Base-by-base conservation (phyloP, 2,888 invertebrate species). In the Actias luna region DNA sequence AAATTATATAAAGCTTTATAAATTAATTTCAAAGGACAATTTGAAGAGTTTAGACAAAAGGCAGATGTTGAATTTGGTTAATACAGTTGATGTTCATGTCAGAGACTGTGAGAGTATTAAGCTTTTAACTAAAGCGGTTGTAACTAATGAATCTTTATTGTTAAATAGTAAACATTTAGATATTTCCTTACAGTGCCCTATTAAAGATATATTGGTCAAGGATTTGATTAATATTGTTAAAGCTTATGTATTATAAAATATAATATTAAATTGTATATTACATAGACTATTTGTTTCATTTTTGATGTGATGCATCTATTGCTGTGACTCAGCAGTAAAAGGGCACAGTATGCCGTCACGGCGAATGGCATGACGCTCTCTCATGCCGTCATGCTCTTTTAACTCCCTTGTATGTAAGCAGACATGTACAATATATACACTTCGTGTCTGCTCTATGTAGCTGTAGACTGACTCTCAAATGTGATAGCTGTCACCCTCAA, bases 21-120 rank as follows among this genome's bases (percentile, higher is more conserved):
- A 78, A 63, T 66, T 85, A 35, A 70, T 89, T 61, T 83, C 89
- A 1, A 91, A 83, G 67, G 80, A 83, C 55, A 78, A 84, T 5
- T 63, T 89, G 0, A 91, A 91, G 69, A 77, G 77, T 68, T 71
- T 91, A 31, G 77, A 79, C 4, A 89, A 84, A 68, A 84, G 82
- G 55, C 86, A 90, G 71, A 73, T 90, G 64, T 68, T 82, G 14
- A 71, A 73, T 70, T 65, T 91, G 35, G 72, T 91, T 0, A 78
- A 70, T 35, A 84, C 78, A 67, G 75, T 84, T 55, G 74, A 77
- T 42, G 63, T 66, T 14, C 65, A 69, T 10, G 59, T 77, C 1
- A 78, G 74, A 61, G 73, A 77, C 42, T 68, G 68, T 31, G 88
- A 87, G 64, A 72, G 74, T 60, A 72, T 84, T 2, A 72, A 76